Evolutionary conservation across 2,797 vertebrate genomes (phyloP).

Genomic region (Enteromius argenteus): DNA sequence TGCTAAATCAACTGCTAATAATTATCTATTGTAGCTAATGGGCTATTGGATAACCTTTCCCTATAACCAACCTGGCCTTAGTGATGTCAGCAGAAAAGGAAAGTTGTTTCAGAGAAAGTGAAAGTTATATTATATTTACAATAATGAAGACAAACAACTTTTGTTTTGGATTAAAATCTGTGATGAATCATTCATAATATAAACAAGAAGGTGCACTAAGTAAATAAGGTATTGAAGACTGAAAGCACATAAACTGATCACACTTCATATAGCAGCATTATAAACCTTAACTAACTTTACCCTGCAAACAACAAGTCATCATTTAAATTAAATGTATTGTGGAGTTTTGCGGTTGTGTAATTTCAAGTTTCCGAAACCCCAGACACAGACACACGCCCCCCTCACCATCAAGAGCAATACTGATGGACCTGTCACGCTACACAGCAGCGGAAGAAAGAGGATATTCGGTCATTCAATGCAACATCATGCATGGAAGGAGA

Average conservation of each 20-base stretch:
- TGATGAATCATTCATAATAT: not conserved
- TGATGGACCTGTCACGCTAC: slow-evolving; percentile 44
- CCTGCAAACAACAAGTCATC: not conserved
- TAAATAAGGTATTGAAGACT: not conserved
- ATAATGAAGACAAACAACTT: not conserved
- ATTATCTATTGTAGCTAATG: not conserved
- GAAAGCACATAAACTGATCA: not conserved
- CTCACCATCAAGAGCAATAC: slow-evolving; percentile 25
- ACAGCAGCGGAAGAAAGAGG: slow-evolving; percentile 19
- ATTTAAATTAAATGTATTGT: slow-evolving; percentile 5
- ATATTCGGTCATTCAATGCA: slow-evolving; percentile 47
- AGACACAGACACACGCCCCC: slow-evolving; percentile 16
- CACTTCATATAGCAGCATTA: not conserved
- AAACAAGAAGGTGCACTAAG: not conserved
- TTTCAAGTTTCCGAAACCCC: slow-evolving; percentile 21
- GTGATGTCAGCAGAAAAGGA: not conserved
- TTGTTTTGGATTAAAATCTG: not conserved
- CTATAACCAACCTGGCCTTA: not conserved
- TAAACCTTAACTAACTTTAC: not conserved
- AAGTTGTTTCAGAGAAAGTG: slow-evolving; percentile 5
- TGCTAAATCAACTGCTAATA: no score
- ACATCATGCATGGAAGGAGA: slow-evolving; percentile 50
- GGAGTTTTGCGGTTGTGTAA: slow-evolving; percentile 8
- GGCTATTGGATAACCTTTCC: not conserved
- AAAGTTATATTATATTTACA: not conserved